These are phyloP conservation scores for Dicentrarchus labrax DNA, from an alignment of 2,113 vertebrate species.

Conservation along the genomic window DNA sequence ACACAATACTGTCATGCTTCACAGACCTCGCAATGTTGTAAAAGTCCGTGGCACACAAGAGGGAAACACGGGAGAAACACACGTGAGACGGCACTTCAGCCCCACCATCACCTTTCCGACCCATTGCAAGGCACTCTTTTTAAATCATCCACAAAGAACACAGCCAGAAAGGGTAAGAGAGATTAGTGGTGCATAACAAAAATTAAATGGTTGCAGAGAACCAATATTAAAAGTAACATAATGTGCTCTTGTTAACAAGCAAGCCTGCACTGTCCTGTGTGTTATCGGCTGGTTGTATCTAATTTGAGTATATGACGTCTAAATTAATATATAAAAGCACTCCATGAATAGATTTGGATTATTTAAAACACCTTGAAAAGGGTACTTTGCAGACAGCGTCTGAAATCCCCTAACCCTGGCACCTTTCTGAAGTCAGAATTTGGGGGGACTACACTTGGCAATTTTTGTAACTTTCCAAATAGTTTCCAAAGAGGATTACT, in stretches of 20 bases:
- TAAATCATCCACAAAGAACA: conserved; percentile 23
- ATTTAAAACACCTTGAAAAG: neutral
- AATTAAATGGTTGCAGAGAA: conserved; percentile 9
- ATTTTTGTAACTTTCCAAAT: too few species aligned
- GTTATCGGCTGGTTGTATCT: neutral
- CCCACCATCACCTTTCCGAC: conserved; percentile 24
- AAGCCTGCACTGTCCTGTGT: neutral
- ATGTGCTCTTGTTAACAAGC: neutral
- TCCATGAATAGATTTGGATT: neutral
- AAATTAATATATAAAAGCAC: neutral
- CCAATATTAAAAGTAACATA: conserved; percentile 18
- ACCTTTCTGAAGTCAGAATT: neutral
- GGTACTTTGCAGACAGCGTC: neutral
- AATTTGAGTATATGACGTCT: neutral
- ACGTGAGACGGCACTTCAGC: conserved; percentile 36
- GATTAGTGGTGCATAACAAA: conserved; percentile 35
- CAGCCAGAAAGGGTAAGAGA: conserved; percentile 14
- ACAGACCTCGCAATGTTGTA: conserved; percentile 13
- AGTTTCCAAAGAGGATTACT: too few species aligned
- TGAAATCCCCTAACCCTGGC: neutral
- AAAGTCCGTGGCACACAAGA: conserved; percentile 14
- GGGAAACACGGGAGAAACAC: conserved; percentile 13
- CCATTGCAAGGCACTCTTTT: conserved; percentile 8
- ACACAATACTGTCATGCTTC: conserved; percentile 17
- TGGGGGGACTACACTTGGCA: neutral